A percentile compares a stretch with the other conserved stretches of the same genome.
phyloP scores from a whole-genome alignment of 2,113 vertebrate genomes.

The Orycteropus afer region DNA sequence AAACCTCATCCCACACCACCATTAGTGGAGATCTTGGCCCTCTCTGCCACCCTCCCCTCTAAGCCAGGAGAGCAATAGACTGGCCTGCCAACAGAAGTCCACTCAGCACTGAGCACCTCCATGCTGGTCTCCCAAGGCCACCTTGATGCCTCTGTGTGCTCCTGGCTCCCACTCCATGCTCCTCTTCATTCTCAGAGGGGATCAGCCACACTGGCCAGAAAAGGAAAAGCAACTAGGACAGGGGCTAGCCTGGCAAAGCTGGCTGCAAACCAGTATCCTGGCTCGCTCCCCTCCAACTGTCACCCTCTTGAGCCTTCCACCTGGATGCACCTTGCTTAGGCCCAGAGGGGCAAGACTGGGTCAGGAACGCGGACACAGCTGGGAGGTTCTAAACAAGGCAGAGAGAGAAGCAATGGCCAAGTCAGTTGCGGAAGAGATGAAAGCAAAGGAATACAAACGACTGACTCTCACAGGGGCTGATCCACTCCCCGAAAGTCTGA shows the following conservation, averaged over 20 bases:
- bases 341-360: background rate
- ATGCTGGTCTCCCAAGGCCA: background rate
- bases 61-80: background rate
- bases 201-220: background rate
- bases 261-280: background rate
- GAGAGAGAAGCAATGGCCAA: background rate
- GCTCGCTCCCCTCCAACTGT: background rate
- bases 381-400: background rate
- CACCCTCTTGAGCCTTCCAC: background rate
- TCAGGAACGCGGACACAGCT: background rate
- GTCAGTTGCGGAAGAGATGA: background rate
- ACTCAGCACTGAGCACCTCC: background rate
- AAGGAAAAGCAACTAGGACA: background rate
- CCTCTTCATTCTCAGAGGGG: background rate
- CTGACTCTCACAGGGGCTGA: background rate
- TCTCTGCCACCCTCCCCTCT: background rate
- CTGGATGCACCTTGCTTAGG: background rate
- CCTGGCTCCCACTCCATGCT: background rate
- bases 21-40: background rate
- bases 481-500: background rate
- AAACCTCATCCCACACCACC: rapidly evolving
- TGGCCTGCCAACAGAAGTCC: too few relatives aligned
- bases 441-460: background rate
- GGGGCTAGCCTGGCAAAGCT: background rate
- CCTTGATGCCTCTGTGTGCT: background rate